Percentiles rank a stretch among this genome's conserved stretches.
These are phyloP conservation scores for Columba guinea DNA, from an alignment of 2,797 vertebrate genomes.

Conservation along the genomic window DNA sequence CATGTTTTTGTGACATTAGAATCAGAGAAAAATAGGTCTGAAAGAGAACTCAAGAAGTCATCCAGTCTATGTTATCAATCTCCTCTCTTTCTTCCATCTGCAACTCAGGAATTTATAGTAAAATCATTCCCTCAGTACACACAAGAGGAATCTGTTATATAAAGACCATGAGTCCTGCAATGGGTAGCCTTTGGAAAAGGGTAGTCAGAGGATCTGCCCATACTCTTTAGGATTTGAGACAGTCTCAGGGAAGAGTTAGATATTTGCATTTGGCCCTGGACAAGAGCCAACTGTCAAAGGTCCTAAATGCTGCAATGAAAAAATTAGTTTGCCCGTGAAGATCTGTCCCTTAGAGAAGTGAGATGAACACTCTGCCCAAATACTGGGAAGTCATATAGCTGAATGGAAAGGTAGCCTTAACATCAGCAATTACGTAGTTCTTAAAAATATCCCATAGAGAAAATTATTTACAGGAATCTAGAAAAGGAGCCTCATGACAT, in stretches of 20 bases:
- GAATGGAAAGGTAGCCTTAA: neutral
- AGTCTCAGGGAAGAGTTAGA: neutral
- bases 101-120: neutral
- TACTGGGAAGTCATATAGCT: neutral
- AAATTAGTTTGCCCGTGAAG: neutral
- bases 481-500: neutral
- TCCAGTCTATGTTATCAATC: neutral
- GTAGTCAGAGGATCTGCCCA: neutral
- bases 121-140: neutral
- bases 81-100: neutral
- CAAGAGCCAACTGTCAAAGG: neutral
- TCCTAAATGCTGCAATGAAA: neutral
- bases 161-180: neutral
- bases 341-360: neutral
- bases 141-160: neutral
- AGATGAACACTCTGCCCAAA: neutral
- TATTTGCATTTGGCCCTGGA: neutral
- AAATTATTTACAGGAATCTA: neutral
- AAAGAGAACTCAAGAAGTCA: neutral
- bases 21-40: neutral
- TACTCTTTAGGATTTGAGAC: neutral
- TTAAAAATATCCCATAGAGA: neutral
- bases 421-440: neutral
- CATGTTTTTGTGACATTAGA: neutral
- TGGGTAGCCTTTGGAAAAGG: neutral